phyloP scores from a whole-genome alignment of 1,140 invertebrate species.

The Cotesia vestalis region DNA sequence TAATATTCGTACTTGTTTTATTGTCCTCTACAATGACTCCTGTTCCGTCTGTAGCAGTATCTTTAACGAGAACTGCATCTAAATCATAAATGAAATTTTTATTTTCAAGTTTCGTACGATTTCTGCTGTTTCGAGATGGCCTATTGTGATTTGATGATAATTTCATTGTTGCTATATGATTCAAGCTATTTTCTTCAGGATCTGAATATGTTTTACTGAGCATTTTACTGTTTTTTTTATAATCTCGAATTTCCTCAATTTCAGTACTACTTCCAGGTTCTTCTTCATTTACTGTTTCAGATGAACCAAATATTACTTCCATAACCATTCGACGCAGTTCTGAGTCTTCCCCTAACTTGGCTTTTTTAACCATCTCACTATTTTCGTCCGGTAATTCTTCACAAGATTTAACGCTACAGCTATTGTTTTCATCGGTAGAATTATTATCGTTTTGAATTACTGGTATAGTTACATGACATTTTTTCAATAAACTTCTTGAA shows the following conservation, averaged over 20 bases:
- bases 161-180: neutral
- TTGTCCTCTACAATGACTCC: neutral
- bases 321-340: constrained; percentile 52
- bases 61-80: constrained; percentile 35
- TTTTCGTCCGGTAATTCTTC: constrained; percentile 22
- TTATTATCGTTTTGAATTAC: neutral
- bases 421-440: neutral
- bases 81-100: constrained; percentile 77
- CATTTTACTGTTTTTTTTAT: neutral
- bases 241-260: neutral
- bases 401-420: neutral
- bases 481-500: constrained; percentile 6
- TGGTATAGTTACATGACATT: too few relatives aligned
- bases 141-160: constrained; percentile 19
- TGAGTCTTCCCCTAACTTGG: constrained; percentile 38
- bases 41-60: constrained; percentile 8
- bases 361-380: neutral
- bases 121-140: constrained; percentile 67
- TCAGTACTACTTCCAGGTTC: constrained; percentile 10
- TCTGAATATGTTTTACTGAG: constrained; percentile 22
- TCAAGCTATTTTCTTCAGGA: neutral
- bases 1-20: constrained; percentile 9
- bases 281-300: constrained; percentile 21
- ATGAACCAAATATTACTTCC: constrained; percentile 54
- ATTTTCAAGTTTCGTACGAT: constrained; percentile 71